Percentiles rank a stretch among this genome's conserved stretches.
phyloP scores from a whole-genome alignment of 35 echinoderm and acorn worm genomes.

The Heliocidaris erythrogramma region DNA sequence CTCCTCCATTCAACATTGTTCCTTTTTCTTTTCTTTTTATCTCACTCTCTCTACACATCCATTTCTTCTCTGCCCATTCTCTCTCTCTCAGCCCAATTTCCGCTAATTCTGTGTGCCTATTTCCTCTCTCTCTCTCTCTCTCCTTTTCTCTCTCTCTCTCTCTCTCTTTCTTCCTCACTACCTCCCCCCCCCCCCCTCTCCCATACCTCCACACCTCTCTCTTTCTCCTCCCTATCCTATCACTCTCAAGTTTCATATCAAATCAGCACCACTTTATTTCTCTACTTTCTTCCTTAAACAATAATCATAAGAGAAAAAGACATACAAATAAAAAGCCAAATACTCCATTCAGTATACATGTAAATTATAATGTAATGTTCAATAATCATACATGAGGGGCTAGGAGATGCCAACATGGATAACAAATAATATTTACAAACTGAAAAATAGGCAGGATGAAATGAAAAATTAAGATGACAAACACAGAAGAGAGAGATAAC shows the following conservation, averaged over 20 bases:
- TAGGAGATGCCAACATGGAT: background rate
- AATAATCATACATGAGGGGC: background rate
- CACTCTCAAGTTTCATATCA: too few species aligned
- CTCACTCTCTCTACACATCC: too few species aligned
- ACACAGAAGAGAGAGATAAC: background rate
- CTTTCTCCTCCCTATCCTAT: background rate
- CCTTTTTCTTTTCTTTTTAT: too few species aligned
- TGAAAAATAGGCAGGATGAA: background rate
- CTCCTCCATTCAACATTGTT: too few species aligned
- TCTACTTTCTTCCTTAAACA: background rate
- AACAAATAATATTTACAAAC: background rate
- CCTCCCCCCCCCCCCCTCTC: too few species aligned
- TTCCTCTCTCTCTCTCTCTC: too few species aligned
- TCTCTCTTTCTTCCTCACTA: too few species aligned
- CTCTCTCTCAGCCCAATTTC: too few species aligned
- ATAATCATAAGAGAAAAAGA: background rate
- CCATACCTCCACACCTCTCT: background rate
- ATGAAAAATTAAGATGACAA: background rate
- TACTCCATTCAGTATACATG: background rate
- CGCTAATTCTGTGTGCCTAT: too few species aligned
- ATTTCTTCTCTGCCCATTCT: too few species aligned
- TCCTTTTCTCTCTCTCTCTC: too few species aligned
- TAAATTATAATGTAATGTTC: constrained; percentile 7
- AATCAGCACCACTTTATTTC: background rate
- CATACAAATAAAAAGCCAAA: background rate